phyloP scores from a whole-genome alignment of 2,888 invertebrate genomes.

The Hirtodrosophila trivittata region DNA sequence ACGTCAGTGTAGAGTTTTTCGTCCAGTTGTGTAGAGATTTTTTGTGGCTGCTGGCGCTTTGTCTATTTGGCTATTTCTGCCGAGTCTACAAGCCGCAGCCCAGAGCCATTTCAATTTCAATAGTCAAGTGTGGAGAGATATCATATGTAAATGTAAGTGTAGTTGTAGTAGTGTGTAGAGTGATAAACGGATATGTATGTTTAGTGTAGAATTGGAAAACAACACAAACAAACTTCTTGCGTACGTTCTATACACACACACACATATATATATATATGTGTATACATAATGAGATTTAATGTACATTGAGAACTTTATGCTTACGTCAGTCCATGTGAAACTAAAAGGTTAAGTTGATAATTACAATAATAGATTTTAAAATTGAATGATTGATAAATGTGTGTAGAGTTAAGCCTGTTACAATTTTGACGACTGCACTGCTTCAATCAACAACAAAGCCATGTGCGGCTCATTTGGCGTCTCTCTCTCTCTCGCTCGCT shows the following conservation, averaged over 20 bases:
- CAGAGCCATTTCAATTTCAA: conserved; percentile 14
- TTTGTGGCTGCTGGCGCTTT: conserved; percentile 50
- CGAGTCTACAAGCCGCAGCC: conserved; percentile 30
- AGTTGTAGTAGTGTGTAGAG: not conserved
- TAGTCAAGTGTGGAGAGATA: conserved; percentile 31
- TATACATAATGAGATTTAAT: conserved; percentile 17
- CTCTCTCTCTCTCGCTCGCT: conserved; percentile 46
- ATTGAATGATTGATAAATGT: conserved; percentile 11
- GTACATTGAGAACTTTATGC: conserved; percentile 55
- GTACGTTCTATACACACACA: not conserved
- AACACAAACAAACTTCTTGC: not conserved
- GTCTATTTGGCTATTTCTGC: conserved; percentile 30
- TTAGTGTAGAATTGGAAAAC: too few relatives aligned
- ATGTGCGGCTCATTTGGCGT: conserved; percentile 73
- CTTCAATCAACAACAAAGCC: conserved; percentile 75
- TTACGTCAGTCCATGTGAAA: conserved; percentile 66
- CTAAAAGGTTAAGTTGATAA: conserved; percentile 33
- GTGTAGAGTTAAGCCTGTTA: conserved; percentile 63
- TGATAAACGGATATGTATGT: too few relatives aligned
- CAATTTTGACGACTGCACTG: conserved; percentile 71
- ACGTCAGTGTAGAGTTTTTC: conserved; percentile 64
- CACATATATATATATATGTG: conserved; percentile 12
- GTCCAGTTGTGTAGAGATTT: conserved; percentile 40
- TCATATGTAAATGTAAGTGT: conserved; percentile 1
- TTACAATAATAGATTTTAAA: conserved; percentile 35